Percentiles rank a stretch among this genome's conserved stretches.
Evolutionary conservation across 2,888 invertebrate species (phyloP).

Genomic region (Invenusta paracnida): DNA sequence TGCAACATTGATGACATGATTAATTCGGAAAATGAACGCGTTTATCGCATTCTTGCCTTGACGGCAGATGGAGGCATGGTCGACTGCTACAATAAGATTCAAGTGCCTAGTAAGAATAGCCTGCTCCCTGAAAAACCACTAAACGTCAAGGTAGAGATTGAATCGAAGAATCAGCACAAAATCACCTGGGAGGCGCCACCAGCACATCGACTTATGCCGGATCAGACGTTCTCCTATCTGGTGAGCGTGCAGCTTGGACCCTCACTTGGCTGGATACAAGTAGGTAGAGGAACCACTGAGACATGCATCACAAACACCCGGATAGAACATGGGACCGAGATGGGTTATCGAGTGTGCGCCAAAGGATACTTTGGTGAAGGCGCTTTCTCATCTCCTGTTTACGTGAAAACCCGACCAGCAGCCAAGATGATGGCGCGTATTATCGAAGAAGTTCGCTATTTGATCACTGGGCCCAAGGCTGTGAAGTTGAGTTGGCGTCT

Average conservation of each 20-base stretch:
- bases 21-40: not conserved
- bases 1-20: conserved; percentile 21
- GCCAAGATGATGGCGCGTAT: conserved; percentile 6
- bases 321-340: not conserved
- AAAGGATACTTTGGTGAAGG: conserved; percentile 30
- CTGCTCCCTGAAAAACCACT: not conserved
- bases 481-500: conserved; percentile 20
- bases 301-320: not conserved
- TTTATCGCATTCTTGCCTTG: conserved; percentile 17
- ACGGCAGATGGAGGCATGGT: not conserved
- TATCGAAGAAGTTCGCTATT: conserved; percentile 32
- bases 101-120: conserved; percentile 24
- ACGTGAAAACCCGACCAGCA: not conserved
- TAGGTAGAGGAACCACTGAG: not conserved
- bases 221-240: not conserved
- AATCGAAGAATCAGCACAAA: conserved; percentile 13
- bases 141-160: not conserved
- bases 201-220: not conserved
- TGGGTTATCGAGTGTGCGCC: conserved; percentile 33
- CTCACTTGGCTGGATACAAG: not conserved
- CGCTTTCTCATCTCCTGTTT: not conserved
- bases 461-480: conserved; percentile 10
- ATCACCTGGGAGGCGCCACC: conserved; percentile 22
- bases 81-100: conserved; percentile 31
- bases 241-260: not conserved